These are phyloP conservation scores for Chionis minor DNA, from an alignment of 2,113 vertebrate genomes.

Conservation along the genomic window DNA sequence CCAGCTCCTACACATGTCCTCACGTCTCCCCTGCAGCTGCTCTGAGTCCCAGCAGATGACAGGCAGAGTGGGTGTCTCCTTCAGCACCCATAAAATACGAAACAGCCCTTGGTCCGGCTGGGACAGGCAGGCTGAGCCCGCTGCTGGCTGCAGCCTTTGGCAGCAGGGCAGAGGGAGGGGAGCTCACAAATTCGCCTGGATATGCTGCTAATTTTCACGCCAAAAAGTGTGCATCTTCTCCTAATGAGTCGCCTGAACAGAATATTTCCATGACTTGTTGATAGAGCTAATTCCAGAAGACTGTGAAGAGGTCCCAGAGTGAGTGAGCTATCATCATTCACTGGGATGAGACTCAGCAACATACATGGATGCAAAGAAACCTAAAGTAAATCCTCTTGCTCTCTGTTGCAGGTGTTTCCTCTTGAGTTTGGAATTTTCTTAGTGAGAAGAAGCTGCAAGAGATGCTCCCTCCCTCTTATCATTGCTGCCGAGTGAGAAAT, in stretches of 20 bases:
- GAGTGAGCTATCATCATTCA: background rate
- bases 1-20: accelerated
- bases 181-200: accelerated
- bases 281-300: background rate
- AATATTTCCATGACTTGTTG: background rate
- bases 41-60: background rate
- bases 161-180: background rate
- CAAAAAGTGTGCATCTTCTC: background rate
- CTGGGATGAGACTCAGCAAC: background rate
- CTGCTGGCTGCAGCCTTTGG: background rate
- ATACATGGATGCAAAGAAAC: background rate
- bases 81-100: background rate
- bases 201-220: background rate
- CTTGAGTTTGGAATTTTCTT: background rate
- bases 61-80: background rate
- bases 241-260: background rate
- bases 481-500: background rate
- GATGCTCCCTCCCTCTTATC: background rate
- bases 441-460: background rate
- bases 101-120: background rate
- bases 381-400: background rate
- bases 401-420: background rate
- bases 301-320: background rate
- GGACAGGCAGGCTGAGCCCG: background rate
- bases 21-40: background rate